Conservation (phyloP, 2,113 vertebrate species). For the Anolis sagrei region DNA sequence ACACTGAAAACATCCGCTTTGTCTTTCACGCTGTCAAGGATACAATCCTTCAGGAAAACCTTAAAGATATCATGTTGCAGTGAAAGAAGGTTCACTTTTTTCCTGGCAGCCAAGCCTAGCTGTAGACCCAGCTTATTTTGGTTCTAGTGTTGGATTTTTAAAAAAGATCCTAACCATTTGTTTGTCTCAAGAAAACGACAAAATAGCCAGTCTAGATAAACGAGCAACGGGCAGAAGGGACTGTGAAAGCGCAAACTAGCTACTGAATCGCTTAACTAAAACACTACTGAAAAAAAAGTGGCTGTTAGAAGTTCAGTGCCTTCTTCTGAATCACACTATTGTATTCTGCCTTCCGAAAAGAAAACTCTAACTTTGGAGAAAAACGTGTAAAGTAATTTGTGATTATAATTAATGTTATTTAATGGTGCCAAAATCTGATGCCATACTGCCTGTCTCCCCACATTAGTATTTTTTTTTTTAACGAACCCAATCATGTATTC, state of each 20-base stretch:
- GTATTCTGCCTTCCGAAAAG: slow-evolving; percentile 57
- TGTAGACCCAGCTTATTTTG: slow-evolving; percentile 39
- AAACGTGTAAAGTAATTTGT: slow-evolving; percentile 11
- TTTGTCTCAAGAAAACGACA: slow-evolving; percentile 64
- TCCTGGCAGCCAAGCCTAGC: neutral
- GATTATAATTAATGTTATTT: slow-evolving; percentile 34
- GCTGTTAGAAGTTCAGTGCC: slow-evolving; percentile 45
- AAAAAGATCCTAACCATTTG: slow-evolving; percentile 34
- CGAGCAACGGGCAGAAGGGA: slow-evolving; percentile 55
- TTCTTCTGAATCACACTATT: slow-evolving; percentile 52
- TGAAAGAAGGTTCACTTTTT: slow-evolving; percentile 69
- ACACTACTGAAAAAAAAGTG: slow-evolving; percentile 77
- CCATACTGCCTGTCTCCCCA: slow-evolving; percentile 54
- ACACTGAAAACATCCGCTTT: slow-evolving; percentile 97
- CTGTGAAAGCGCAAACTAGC: slow-evolving; percentile 59
- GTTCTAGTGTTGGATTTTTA: slow-evolving; percentile 47
- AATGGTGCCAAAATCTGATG: slow-evolving; percentile 27
- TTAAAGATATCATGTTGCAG: slow-evolving; percentile 98
- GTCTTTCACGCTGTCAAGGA: slow-evolving; percentile 97
- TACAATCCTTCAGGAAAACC: slow-evolving; percentile 97
- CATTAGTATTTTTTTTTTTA: slow-evolving; percentile 50
- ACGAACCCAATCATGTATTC: slow-evolving; percentile 46
- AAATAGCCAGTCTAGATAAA: slow-evolving; percentile 63
- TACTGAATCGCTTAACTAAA: slow-evolving; percentile 73
- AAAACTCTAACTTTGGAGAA: slow-evolving; percentile 30